A percentile compares a stretch with the other conserved stretches of the same genome.
Evolutionary conservation across 2,797 vertebrate genomes (phyloP).

Genomic region (Myripristis murdjan): DNA sequence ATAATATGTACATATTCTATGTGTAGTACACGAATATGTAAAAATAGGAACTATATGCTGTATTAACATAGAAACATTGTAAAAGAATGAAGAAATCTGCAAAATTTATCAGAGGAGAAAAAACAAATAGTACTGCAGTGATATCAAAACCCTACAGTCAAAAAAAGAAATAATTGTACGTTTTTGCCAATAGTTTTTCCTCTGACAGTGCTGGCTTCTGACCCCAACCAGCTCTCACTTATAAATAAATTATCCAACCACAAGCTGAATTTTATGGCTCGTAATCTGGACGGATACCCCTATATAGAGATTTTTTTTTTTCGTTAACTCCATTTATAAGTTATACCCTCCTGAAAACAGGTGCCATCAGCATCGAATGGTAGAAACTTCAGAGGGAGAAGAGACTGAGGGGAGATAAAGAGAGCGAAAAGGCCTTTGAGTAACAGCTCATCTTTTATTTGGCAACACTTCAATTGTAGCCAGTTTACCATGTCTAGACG

Average conservation of each 20-base stretch:
- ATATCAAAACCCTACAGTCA: too few relatives aligned
- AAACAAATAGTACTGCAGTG: too few relatives aligned
- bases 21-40: too few relatives aligned
- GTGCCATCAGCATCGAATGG: slow-evolving; percentile 61
- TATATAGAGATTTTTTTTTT: slow-evolving; percentile 14
- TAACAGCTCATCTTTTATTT: slow-evolving; percentile 79
- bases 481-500: slow-evolving; percentile 81
- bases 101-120: background rate
- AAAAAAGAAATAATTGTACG: too few relatives aligned
- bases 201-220: background rate
- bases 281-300: background rate
- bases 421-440: slow-evolving; percentile 68
- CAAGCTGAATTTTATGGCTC: background rate
- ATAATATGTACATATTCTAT: too few relatives aligned
- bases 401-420: slow-evolving; percentile 66
- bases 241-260: slow-evolving; percentile 25
- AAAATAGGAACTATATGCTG: too few relatives aligned
- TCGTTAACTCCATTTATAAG: slow-evolving; percentile 19
- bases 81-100: too few relatives aligned
- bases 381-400: slow-evolving; percentile 57
- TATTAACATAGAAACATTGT: too few relatives aligned
- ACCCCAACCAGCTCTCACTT: background rate
- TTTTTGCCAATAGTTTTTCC: background rate
- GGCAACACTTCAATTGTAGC: slow-evolving; percentile 77
- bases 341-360: slow-evolving; percentile 61